Evolutionary conservation across 2,797 vertebrate species (phyloP).

Genomic region (Phoxinus dragarum): DNA sequence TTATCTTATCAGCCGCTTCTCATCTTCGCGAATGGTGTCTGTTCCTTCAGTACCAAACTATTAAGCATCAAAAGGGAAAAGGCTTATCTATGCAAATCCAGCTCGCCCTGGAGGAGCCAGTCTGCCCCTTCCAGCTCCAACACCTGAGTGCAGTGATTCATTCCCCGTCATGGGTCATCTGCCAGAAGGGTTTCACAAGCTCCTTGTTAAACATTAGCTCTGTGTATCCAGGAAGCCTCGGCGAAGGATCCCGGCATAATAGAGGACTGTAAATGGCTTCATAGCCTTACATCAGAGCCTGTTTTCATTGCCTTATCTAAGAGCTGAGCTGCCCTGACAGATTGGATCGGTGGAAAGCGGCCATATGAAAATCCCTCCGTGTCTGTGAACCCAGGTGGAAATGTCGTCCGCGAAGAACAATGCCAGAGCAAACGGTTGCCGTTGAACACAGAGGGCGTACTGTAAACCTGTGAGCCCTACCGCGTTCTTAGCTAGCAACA

Average conservation of each 20-base stretch:
- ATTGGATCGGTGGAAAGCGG: slow-evolving; percentile 59
- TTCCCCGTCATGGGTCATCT: slow-evolving; percentile 63
- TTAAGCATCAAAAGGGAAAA: slow-evolving; percentile 63
- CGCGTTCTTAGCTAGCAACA: slow-evolving; percentile 19
- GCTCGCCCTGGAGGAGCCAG: slow-evolving; percentile 40
- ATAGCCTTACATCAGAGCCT: slow-evolving; percentile 61
- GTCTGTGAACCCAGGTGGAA: slow-evolving; percentile 56
- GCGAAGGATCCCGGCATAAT: slow-evolving; percentile 61
- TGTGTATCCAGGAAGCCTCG: slow-evolving; percentile 57
- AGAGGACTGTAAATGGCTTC: slow-evolving; percentile 64
- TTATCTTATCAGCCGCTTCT: slow-evolving; percentile 59
- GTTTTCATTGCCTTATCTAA: slow-evolving; percentile 62
- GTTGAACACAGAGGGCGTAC: slow-evolving; percentile 54
- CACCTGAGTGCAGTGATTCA: slow-evolving; percentile 63
- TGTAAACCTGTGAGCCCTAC: slow-evolving; percentile 21
- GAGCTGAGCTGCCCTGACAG: slow-evolving; percentile 50
- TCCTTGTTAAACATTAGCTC: slow-evolving; percentile 68
- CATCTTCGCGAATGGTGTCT: slow-evolving; percentile 54
- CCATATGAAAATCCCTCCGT: slow-evolving; percentile 60
- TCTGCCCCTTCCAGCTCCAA: slow-evolving; percentile 45
- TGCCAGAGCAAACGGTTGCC: slow-evolving; percentile 60
- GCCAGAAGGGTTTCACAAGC: slow-evolving; percentile 65
- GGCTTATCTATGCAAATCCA: slow-evolving; percentile 66
- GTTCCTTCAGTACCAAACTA: slow-evolving; percentile 61
- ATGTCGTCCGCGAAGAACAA: slow-evolving; percentile 61